phyloP scores from a whole-genome alignment of 92 coral and sea anemone genomes.

The Zoanthus gigantus region DNA sequence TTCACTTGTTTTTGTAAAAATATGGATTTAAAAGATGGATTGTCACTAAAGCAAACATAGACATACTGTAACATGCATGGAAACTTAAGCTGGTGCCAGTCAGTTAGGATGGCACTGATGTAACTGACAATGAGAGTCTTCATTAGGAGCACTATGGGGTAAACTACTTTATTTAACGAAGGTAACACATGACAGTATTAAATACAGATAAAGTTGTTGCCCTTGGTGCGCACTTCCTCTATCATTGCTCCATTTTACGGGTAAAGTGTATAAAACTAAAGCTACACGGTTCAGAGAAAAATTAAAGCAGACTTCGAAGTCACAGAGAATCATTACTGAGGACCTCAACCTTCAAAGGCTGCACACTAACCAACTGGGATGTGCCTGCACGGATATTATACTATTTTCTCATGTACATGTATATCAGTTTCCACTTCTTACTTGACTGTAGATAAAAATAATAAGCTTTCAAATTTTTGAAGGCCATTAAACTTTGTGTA shows the following conservation, averaged over 20 bases:
- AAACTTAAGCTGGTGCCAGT: not conserved
- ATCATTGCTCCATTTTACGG: not conserved
- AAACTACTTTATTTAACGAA: not conserved
- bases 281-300: too few relatives aligned
- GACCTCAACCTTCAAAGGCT: too few relatives aligned
- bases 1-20: not conserved
- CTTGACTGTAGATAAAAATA: not conserved
- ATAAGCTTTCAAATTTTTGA: too few relatives aligned
- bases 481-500: not conserved
- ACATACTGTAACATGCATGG: not conserved
- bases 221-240: too few relatives aligned
- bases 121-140: not conserved
- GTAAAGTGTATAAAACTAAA: not conserved
- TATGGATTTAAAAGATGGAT: not conserved
- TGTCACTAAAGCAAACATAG: not conserved
- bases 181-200: not conserved
- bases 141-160: not conserved
- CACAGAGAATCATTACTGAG: too few relatives aligned
- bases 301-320: too few relatives aligned
- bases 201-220: not conserved
- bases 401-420: too few relatives aligned
- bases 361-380: too few relatives aligned
- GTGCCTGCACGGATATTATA: too few relatives aligned
- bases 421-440: not conserved
- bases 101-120: not conserved